Evolutionary conservation across 2,113 vertebrate genomes (phyloP).

Genomic region (Scytalopus superciliaris): DNA sequence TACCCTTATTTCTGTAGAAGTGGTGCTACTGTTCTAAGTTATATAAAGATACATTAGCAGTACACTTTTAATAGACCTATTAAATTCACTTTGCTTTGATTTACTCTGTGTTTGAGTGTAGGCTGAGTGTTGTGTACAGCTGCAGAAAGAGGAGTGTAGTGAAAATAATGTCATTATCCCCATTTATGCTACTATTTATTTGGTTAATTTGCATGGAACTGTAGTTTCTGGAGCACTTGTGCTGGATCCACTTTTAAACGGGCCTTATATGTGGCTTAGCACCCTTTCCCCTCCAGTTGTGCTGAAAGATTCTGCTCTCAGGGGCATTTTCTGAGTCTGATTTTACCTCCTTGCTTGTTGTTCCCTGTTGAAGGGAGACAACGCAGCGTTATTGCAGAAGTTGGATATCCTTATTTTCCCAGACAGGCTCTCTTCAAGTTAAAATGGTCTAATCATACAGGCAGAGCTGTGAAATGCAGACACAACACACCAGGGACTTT

Average conservation of each 20-base stretch:
- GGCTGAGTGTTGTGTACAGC: neutral
- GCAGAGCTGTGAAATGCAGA: neutral
- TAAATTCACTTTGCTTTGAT: constrained; percentile 55
- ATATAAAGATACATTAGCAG: constrained; percentile 34
- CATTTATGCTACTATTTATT: constrained; percentile 8
- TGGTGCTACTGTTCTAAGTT: neutral
- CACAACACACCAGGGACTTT: neutral
- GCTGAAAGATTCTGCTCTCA: neutral
- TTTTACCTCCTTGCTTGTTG: neutral
- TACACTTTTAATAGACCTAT: constrained; percentile 48
- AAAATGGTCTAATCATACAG: neutral
- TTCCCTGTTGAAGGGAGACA: neutral
- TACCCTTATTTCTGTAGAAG: constrained; percentile 38
- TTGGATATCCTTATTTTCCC: neutral
- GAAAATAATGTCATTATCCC: constrained; percentile 13
- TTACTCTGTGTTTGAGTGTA: neutral
- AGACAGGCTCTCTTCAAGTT: neutral
- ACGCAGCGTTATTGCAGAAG: neutral
- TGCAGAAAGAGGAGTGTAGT: neutral
- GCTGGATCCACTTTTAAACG: neutral
- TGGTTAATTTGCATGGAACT: neutral
- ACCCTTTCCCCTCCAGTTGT: neutral
- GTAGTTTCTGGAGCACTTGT: neutral
- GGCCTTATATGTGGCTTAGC: neutral
- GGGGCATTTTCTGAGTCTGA: neutral